These are phyloP conservation scores for Lichenostomus cassidix DNA, from an alignment of 2,113 vertebrate genomes.

Conservation along the genomic window DNA sequence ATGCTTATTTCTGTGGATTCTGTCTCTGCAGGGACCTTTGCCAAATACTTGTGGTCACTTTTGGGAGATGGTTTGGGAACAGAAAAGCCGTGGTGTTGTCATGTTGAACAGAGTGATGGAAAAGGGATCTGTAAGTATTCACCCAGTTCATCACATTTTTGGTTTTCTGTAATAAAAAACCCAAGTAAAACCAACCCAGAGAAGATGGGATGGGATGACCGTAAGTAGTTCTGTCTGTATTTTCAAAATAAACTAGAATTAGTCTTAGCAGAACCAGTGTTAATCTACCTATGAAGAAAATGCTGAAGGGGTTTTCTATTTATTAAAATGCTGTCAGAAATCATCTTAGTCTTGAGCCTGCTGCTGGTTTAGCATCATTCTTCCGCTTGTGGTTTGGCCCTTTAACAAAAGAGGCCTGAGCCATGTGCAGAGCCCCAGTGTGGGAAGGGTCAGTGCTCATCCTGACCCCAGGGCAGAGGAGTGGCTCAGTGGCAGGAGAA, in stretches of 20 bases:
- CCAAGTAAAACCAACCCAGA: not conserved
- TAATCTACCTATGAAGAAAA: not conserved
- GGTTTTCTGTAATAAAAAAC: not conserved
- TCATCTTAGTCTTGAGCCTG: not conserved
- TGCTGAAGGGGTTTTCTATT: not conserved
- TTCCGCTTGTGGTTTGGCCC: not conserved
- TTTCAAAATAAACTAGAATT: not conserved
- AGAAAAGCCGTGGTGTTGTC: conserved; percentile 90
- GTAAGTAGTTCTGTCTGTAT: not conserved
- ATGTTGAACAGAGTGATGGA: conserved; percentile 99
- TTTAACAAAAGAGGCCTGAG: not conserved
- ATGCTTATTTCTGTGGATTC: conserved; percentile 40
- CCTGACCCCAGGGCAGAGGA: not conserved
- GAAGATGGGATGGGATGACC: not conserved
- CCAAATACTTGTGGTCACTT: conserved; percentile 97
- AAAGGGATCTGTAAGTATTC: conserved; percentile 92
- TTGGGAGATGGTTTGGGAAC: conserved; percentile 99
- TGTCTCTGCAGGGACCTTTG: conserved; percentile 87
- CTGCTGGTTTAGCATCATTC: not conserved
- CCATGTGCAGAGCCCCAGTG: not conserved
- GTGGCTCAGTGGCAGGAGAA: not conserved
- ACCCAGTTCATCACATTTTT: not conserved
- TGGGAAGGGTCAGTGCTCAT: not conserved
- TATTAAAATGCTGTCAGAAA: not conserved
- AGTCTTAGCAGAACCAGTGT: not conserved